Evolutionary conservation across 2,797 vertebrate genomes (phyloP).

Genomic region (Bufotes viridis): DNA sequence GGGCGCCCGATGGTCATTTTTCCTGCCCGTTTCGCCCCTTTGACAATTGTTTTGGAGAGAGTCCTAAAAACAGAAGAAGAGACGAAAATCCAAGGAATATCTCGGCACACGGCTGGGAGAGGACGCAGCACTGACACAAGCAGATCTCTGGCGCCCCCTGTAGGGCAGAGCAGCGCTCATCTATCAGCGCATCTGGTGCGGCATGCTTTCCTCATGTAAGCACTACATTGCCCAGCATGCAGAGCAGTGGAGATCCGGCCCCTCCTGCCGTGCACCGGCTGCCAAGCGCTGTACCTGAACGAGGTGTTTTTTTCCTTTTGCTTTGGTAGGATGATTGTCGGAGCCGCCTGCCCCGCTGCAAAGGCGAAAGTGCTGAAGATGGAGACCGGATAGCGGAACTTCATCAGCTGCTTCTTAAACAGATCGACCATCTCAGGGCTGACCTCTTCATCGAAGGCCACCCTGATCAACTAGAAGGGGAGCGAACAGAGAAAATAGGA

Average conservation of each 20-base stretch:
- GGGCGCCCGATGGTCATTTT: constrained; percentile 98
- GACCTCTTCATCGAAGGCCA: constrained; percentile 98
- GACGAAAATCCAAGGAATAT: neutral
- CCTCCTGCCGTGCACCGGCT: no score
- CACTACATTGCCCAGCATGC: no score
- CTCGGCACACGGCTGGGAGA: no score
- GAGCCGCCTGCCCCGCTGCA: constrained; percentile 88
- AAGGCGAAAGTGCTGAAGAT: constrained; percentile 96
- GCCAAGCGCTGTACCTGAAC: constrained; percentile 80
- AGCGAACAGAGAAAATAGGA: neutral
- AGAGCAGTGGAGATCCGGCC: no score
- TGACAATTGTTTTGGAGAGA: constrained; percentile 95
- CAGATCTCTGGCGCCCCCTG: no score
- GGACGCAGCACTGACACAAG: no score
- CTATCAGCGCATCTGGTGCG: no score
- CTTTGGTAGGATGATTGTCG: constrained; percentile 92
- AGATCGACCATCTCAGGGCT: constrained; percentile 95
- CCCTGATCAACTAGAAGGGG: constrained; percentile 89
- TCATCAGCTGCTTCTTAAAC: constrained; percentile 95
- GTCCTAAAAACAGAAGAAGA: constrained; percentile 76
- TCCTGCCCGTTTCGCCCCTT: constrained; percentile 93
- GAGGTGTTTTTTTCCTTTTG: constrained; percentile 98
- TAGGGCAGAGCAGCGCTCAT: no score
- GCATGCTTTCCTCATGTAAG: no score
- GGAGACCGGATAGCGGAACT: constrained; percentile 96